Conservation (phyloP, 2,113 vertebrate genomes). For the Nansenia antarctica region DNA sequence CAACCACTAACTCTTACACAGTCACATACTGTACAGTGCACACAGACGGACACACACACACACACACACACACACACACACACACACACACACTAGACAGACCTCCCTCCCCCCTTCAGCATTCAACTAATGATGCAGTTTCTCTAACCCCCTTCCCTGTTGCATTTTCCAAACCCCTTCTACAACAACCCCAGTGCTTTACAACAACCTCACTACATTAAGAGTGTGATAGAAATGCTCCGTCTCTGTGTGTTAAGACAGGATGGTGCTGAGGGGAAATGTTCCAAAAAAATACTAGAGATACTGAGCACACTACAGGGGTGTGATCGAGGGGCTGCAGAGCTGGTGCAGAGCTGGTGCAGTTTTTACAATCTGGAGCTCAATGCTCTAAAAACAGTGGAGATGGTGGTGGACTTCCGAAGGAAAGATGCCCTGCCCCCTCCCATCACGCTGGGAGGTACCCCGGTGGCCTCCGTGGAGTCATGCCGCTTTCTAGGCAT, state of each 20-base stretch:
- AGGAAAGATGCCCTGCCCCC: no score
- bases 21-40: conserved; percentile 20
- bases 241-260: background rate
- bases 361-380: no score
- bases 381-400: no score
- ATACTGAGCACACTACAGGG: background rate
- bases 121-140: conserved; percentile 57
- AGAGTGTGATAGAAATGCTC: background rate
- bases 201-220: background rate
- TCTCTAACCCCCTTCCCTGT: background rate
- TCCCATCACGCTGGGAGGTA: no score
- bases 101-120: conserved; percentile 22
- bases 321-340: no score
- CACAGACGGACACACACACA: conserved; percentile 9
- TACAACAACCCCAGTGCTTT: conserved; percentile 47
- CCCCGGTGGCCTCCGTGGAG: no score
- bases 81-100: conserved; percentile 23
- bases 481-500: no score
- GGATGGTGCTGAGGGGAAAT: background rate
- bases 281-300: background rate
- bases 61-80: conserved; percentile 23
- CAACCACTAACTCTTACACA: conserved; percentile 18
- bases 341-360: no score
- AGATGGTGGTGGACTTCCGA: no score
- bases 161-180: conserved; percentile 59